A percentile compares a stretch with the other conserved stretches of the same genome.
Conservation (phyloP, 2,113 vertebrate genomes). For the Motacilla alba region DNA sequence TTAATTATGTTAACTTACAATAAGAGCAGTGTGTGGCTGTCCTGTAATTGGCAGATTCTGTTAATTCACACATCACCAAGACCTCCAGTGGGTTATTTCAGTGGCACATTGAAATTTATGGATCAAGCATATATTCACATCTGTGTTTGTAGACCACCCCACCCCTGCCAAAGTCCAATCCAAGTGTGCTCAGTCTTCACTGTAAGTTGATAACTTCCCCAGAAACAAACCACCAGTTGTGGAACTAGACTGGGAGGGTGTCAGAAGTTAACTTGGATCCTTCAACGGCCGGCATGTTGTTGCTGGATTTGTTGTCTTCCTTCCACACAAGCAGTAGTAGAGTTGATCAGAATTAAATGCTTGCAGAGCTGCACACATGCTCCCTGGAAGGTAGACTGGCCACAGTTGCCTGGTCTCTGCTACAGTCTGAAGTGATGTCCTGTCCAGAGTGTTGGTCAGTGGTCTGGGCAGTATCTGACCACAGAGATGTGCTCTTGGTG, state of each 20-base stretch:
- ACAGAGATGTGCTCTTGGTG: background rate
- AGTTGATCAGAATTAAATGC: background rate
- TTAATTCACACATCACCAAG: background rate
- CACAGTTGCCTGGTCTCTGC: background rate
- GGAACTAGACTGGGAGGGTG: background rate
- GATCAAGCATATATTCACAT: background rate
- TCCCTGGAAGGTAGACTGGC: background rate
- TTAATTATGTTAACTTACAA: background rate
- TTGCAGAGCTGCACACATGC: background rate
- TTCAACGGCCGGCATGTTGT: background rate
- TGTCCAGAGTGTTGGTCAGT: background rate
- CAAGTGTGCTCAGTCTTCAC: background rate
- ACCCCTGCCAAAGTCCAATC: background rate
- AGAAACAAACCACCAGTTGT: background rate
- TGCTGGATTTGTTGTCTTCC: background rate
- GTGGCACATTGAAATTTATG: background rate
- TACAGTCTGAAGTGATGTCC: background rate
- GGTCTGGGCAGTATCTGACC: background rate
- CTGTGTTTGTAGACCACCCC: background rate
- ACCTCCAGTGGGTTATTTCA: background rate
- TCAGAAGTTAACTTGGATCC: background rate
- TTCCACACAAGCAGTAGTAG: background rate
- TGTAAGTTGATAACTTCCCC: background rate
- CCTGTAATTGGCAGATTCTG: background rate
- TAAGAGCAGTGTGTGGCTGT: background rate